phyloP scores from a whole-genome alignment of 1,140 invertebrate species.

The Eulimnadia texana region DNA sequence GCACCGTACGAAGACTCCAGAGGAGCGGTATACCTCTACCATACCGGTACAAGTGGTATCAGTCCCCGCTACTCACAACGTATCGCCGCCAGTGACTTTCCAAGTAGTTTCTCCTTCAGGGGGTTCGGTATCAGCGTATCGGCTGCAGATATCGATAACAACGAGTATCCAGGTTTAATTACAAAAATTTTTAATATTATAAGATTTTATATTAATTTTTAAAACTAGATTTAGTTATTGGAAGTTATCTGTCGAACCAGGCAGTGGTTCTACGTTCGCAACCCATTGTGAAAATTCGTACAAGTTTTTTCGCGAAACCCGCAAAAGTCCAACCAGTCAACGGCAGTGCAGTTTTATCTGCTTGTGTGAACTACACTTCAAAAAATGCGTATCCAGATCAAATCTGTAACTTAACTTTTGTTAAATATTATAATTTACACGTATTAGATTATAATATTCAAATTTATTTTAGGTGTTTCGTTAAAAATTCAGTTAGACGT shows the following conservation, averaged over 20 bases:
- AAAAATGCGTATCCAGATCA: not conserved
- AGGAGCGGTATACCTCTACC: conserved; percentile 38
- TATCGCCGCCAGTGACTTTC: conserved; percentile 13
- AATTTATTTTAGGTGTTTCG: not conserved
- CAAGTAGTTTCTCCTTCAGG: conserved; percentile 8
- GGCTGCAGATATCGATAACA: conserved; percentile 27
- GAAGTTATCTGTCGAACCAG: conserved; percentile 7
- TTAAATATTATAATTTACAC: not conserved
- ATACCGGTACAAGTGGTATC: conserved; percentile 26
- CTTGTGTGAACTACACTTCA: conserved; percentile 1
- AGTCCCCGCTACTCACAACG: conserved; percentile 17
- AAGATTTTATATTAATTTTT: conserved; percentile 15
- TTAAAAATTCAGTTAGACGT: not conserved
- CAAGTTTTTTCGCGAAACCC: not conserved
- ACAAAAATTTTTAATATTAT: conserved; percentile 4
- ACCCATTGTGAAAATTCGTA: not conserved
- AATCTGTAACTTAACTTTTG: conserved; percentile 2
- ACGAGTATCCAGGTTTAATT: conserved; percentile 30
- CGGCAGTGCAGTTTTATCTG: conserved; percentile 23
- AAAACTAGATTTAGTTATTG: conserved; percentile 2
- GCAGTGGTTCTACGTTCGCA: not conserved
- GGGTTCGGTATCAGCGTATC: conserved; percentile 28
- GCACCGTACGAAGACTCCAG: conserved; percentile 36
- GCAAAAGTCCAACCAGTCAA: conserved; percentile 22
- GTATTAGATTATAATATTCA: not conserved